Evolutionary conservation across 1,140 invertebrate genomes (phyloP).

Genomic region (Pogonognathellus flavescens): DNA sequence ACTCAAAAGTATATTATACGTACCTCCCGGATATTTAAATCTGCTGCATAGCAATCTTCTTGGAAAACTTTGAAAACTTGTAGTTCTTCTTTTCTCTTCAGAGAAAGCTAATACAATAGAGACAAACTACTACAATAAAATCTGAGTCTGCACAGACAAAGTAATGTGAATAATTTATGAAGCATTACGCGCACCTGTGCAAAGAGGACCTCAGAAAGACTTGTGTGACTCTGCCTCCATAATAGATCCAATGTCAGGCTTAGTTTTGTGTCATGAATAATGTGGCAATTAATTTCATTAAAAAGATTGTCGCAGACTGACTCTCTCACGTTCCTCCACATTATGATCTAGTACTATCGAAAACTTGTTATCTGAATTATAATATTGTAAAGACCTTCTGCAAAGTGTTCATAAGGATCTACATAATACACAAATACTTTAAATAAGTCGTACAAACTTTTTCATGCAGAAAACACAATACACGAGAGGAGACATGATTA

Average conservation of each 20-base stretch:
- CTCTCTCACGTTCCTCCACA: not conserved
- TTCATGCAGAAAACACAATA: no score
- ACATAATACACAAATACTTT: no score
- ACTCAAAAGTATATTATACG: no score
- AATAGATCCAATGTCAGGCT: not conserved
- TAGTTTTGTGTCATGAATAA: constrained; percentile 25
- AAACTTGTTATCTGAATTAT: not conserved
- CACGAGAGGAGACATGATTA: not conserved
- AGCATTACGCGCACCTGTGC: constrained; percentile 14
- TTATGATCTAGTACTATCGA: not conserved
- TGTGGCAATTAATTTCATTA: constrained; percentile 36
- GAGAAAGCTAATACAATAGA: constrained; percentile 15
- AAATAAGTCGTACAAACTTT: no score
- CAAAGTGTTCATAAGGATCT: no score
- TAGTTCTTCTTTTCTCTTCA: constrained; percentile 39
- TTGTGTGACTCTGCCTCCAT: not conserved
- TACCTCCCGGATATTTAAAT: constrained; percentile 16
- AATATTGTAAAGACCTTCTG: no score
- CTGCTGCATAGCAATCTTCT: constrained; percentile 1
- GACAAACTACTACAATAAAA: not conserved
- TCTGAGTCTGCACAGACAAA: not conserved
- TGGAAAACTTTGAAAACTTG: constrained; percentile 39
- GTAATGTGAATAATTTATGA: constrained; percentile 27
- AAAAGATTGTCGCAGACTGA: constrained; percentile 15
- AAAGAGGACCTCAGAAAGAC: not conserved